phyloP scores from a whole-genome alignment of 2,113 vertebrate genomes.

The Nibea coibor region DNA sequence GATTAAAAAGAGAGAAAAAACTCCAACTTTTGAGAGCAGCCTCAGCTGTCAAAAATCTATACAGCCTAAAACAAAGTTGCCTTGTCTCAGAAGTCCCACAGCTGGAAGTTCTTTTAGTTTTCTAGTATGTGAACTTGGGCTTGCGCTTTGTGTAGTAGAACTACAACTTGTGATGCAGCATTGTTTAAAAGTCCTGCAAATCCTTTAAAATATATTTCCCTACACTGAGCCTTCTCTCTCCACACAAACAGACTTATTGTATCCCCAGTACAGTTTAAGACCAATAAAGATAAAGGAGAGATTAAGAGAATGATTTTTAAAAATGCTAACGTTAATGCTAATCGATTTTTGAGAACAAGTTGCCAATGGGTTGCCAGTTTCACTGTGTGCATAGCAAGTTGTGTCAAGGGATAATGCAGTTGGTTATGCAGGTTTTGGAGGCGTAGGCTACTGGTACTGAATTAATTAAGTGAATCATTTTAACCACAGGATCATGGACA shows the following conservation, averaged over 20 bases:
- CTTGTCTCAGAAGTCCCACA: not conserved
- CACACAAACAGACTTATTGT: not conserved
- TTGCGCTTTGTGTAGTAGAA: constrained; percentile 9
- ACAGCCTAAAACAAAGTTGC: not conserved
- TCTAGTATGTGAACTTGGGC: not conserved
- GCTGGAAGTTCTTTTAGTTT: constrained; percentile 6
- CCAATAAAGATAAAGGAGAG: not conserved
- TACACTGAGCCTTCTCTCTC: not conserved
- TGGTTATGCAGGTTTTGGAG: no score
- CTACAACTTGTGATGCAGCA: not conserved
- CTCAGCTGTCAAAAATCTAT: constrained; percentile 2
- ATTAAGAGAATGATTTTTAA: not conserved
- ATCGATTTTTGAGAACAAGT: not conserved
- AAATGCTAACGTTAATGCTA: not conserved
- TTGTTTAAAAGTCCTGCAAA: not conserved
- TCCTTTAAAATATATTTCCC: not conserved
- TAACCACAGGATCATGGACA: no score
- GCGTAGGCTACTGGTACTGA: no score
- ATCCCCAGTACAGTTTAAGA: not conserved
- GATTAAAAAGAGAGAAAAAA: constrained; percentile 7
- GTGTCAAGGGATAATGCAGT: no score
- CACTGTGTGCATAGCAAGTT: no score
- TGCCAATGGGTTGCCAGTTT: not conserved
- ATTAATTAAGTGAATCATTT: no score
- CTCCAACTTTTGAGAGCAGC: not conserved